phyloP scores from a whole-genome alignment of 2,113 vertebrate species.

The Tetrax tetrax region DNA sequence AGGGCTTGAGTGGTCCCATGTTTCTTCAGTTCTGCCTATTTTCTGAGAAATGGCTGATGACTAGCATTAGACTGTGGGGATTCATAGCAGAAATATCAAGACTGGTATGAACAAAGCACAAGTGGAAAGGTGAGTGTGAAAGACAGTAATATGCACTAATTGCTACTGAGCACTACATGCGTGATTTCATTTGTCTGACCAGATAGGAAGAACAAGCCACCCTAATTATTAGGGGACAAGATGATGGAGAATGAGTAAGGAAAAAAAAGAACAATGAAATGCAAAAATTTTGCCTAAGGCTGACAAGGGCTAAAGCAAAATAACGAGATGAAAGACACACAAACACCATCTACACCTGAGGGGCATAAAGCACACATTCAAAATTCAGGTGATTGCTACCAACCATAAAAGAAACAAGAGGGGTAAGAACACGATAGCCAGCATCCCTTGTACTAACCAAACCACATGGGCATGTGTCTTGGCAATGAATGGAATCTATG shows the following conservation, averaged over 20 bases:
- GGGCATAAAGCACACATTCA: not conserved
- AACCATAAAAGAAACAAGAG: not conserved
- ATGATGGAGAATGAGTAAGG: not conserved
- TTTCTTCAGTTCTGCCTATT: not conserved
- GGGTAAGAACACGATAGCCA: not conserved
- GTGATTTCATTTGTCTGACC: not conserved
- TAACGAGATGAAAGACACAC: not conserved
- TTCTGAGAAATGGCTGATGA: not conserved
- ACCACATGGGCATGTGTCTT: accelerated
- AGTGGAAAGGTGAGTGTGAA: not conserved
- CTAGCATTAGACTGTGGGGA: not conserved
- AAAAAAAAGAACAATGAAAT: not conserved
- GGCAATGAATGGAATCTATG: not conserved
- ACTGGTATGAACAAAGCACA: not conserved
- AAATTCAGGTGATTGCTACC: not conserved
- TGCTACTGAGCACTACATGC: not conserved
- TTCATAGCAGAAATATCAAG: not conserved
- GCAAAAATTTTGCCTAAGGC: not conserved
- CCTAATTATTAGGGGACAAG: not conserved
- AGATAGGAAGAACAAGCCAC: not conserved
- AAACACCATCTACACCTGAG: not conserved
- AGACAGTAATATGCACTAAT: not conserved
- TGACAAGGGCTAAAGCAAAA: not conserved
- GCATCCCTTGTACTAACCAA: not conserved
- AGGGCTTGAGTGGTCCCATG: accelerated